Percentiles rank a stretch among this genome's conserved stretches.
phyloP scores from a whole-genome alignment of 2,113 vertebrate species.

The Amblyopsis rosae region DNA sequence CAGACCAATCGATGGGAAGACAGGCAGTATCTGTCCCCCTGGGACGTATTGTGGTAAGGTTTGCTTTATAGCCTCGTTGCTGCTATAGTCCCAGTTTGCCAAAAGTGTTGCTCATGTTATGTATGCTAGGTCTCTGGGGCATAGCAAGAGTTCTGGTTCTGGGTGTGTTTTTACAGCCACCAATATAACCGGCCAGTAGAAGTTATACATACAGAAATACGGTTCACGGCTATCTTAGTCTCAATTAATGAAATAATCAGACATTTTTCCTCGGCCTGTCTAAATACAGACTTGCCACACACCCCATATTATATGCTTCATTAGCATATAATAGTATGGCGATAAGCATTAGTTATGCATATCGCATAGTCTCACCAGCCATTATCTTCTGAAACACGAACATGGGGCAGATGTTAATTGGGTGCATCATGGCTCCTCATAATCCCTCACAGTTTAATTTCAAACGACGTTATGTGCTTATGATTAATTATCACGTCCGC shows the following conservation, averaged over 20 bases:
- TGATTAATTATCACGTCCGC: background rate
- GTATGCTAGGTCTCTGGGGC: background rate
- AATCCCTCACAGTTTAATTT: background rate
- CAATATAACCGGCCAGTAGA: no score
- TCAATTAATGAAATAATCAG: no score
- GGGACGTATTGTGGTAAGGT: conserved; percentile 86
- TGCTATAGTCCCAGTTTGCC: conserved; percentile 4
- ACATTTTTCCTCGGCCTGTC: no score
- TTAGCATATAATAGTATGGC: conserved; percentile 1
- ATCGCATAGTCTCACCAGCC: no score
- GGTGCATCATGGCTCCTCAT: background rate
- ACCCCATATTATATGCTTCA: background rate
- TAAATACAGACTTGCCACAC: no score
- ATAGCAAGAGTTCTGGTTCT: no score
- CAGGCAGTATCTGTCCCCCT: conserved; percentile 83
- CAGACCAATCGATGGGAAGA: conserved; percentile 80
- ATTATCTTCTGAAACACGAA: no score
- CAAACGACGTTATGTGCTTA: background rate
- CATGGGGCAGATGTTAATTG: background rate
- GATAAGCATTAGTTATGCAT: no score
- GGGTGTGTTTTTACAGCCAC: no score
- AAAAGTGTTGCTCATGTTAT: conserved; percentile 9
- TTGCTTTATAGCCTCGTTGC: conserved; percentile 17
- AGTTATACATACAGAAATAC: no score
- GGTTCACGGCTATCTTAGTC: no score